Evolutionary conservation across 1,140 invertebrate genomes (phyloP).

Genomic region (Aphelinus atriplicis): DNA sequence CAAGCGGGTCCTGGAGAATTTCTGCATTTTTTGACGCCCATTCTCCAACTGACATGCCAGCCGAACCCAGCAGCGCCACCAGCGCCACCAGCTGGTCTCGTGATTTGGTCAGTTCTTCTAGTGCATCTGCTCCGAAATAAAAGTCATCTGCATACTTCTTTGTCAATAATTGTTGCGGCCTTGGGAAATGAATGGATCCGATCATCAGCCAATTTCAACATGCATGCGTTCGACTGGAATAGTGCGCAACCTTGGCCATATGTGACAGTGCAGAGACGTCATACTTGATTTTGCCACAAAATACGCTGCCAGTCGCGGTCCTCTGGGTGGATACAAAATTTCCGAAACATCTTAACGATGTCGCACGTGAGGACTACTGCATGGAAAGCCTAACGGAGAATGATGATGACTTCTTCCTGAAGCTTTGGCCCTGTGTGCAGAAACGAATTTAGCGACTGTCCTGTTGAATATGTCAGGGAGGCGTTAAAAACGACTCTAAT

Average conservation of each 20-base stretch:
- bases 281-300: background rate
- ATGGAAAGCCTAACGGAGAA: background rate
- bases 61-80: background rate
- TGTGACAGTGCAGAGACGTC: background rate
- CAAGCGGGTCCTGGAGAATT: background rate
- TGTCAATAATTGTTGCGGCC: background rate
- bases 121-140: background rate
- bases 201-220: background rate
- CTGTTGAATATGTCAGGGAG: background rate
- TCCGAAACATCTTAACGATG: slow-evolving; percentile 12
- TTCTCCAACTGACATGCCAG: background rate
- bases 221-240: background rate
- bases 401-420: slow-evolving; percentile 4
- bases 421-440: background rate
- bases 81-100: background rate
- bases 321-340: background rate
- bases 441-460: background rate
- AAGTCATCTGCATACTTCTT: background rate
- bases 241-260: background rate
- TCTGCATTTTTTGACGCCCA: background rate
- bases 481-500: slow-evolving; percentile 15
- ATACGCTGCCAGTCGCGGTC: background rate
- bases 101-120: background rate
- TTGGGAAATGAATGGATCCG: background rate
- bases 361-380: background rate